A percentile compares a stretch with the other conserved stretches of the same genome.
phyloP scores from a whole-genome alignment of 2,888 invertebrate species.

The Drosophila mimetica region DNA sequence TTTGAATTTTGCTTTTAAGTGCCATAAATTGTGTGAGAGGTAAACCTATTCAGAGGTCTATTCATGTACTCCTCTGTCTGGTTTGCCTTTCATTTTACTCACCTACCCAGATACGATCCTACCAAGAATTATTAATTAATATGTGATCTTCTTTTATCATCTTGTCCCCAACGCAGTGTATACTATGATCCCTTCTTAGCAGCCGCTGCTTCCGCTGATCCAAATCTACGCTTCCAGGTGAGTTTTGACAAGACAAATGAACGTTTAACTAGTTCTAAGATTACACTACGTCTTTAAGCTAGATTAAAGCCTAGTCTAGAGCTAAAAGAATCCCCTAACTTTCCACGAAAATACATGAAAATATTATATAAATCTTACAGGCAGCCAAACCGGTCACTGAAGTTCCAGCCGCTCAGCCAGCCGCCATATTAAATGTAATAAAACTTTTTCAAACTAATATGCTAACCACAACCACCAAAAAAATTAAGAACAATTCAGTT shows the following conservation, averaged over 20 bases:
- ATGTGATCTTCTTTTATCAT: conserved; percentile 35
- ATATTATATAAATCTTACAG: conserved; percentile 86
- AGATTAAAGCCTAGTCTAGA: conserved; percentile 21
- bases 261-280: neutral
- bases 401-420: conserved; percentile 86
- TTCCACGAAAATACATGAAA: conserved; percentile 57
- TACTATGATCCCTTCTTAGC: conserved; percentile 98
- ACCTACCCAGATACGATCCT: conserved; percentile 20
- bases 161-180: conserved; percentile 86
- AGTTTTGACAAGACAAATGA: conserved; percentile 76
- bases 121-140: conserved; percentile 52
- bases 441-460: conserved; percentile 74
- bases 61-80: neutral
- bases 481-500: conserved; percentile 52
- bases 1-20: conserved; percentile 84
- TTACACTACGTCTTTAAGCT: conserved; percentile 28
- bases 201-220: conserved; percentile 92
- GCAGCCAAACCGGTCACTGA: conserved; percentile 89
- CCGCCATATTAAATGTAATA: conserved; percentile 85
- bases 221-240: conserved; percentile 96
- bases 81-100: conserved; percentile 7
- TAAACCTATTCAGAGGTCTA: conserved; percentile 17
- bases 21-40: conserved; percentile 46
- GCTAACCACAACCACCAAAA: conserved; percentile 60
- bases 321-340: conserved; percentile 25